Conservation (phyloP, 2,113 vertebrate species). For the Callipepla squamata region DNA sequence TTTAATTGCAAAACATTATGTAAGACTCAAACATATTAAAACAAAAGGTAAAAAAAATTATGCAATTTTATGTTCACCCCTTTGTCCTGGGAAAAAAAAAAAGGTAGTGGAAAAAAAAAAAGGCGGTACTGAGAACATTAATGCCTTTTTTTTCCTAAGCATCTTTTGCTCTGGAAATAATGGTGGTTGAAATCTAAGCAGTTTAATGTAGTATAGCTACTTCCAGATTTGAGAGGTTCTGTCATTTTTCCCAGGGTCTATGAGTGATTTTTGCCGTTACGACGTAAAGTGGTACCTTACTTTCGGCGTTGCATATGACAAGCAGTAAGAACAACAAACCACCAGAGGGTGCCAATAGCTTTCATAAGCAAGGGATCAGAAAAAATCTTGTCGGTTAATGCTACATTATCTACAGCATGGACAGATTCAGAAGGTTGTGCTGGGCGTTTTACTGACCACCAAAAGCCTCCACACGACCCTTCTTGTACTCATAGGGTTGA, state of each 20-base stretch:
- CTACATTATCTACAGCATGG: not conserved
- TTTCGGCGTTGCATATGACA: not conserved
- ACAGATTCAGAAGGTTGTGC: not conserved
- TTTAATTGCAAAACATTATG: not conserved
- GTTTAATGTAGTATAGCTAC: not conserved
- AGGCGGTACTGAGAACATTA: not conserved
- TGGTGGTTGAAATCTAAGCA: not conserved
- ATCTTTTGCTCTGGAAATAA: not conserved
- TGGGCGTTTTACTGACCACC: not conserved
- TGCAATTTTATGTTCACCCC: not conserved
- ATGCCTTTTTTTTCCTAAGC: not conserved
- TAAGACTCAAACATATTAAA: not conserved
- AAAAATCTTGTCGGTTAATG: not conserved
- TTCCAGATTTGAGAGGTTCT: not conserved
- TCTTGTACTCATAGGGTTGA: not conserved
- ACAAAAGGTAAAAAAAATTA: not conserved
- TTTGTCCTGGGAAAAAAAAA: too few species aligned
- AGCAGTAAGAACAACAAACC: not conserved
- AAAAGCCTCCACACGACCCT: not conserved
- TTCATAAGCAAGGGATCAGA: not conserved
- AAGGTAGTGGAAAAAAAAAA: not conserved
- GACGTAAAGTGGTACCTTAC: not conserved
- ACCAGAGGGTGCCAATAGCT: constrained; percentile 69
- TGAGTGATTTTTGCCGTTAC: not conserved
- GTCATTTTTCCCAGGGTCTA: not conserved